Percentiles rank a stretch among this genome's conserved stretches.
phyloP scores from a whole-genome alignment of 2,888 invertebrate species.

The Maniola hyperantus region DNA sequence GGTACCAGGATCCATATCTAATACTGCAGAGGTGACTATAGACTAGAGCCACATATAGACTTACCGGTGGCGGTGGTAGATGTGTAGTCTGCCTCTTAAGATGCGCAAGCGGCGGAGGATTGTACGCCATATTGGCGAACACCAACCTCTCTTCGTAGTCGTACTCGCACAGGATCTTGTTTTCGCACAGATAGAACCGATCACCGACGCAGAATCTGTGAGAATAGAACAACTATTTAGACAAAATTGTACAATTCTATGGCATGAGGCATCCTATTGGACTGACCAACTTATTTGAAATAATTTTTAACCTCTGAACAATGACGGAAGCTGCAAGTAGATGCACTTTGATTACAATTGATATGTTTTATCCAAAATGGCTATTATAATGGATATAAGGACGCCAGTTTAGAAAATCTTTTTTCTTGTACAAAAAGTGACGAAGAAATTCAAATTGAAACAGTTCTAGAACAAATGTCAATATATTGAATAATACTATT shows the following conservation, averaged over 20 bases:
- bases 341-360: too few relatives aligned
- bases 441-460: too few relatives aligned
- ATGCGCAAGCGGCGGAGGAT: constrained; percentile 92
- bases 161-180: constrained; percentile 98
- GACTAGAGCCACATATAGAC: constrained; percentile 37
- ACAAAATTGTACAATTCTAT: not conserved
- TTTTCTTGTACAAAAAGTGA: too few relatives aligned
- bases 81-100: constrained; percentile 87
- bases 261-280: too few relatives aligned
- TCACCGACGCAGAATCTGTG: constrained; percentile 98
- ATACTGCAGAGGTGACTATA: not conserved
- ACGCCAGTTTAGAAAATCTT: too few relatives aligned
- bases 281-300: too few relatives aligned
- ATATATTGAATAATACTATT: too few relatives aligned
- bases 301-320: too few relatives aligned
- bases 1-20: not conserved
- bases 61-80: constrained; percentile 84
- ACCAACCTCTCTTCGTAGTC: constrained; percentile 98
- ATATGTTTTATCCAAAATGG: too few relatives aligned
- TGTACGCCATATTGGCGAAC: constrained; percentile 97
- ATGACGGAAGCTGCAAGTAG: too few relatives aligned
- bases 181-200: constrained; percentile 97
- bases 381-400: too few relatives aligned
- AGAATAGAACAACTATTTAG: constrained; percentile 22
- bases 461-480: too few relatives aligned